Evolutionary conservation across 2,888 invertebrate species (phyloP).

Genomic region (Drosophila emarginata): DNA sequence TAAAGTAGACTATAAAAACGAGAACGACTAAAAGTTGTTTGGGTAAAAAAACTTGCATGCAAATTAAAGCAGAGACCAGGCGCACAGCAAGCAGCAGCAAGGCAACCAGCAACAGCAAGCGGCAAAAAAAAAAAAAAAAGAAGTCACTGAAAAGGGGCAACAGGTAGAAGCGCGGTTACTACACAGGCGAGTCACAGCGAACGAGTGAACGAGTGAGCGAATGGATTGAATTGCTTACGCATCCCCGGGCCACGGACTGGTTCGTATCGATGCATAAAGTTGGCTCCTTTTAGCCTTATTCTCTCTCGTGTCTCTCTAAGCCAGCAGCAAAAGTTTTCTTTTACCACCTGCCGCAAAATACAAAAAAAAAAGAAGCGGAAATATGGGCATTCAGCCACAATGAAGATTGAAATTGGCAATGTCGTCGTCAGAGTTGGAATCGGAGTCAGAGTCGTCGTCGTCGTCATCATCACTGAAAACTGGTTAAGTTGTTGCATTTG

Average conservation of each 20-base stretch:
- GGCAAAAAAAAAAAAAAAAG: not conserved
- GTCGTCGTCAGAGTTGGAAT: conserved; percentile 19
- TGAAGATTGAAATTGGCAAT: conserved; percentile 43
- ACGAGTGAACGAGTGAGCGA: not conserved
- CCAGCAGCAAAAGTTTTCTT: conserved; percentile 13
- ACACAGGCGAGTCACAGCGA: too few relatives aligned
- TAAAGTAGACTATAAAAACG: not conserved
- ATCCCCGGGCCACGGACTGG: conserved; percentile 17
- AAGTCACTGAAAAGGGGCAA: conserved; percentile 14
- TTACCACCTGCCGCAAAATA: conserved; percentile 67
- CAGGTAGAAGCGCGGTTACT: conserved; percentile 31
- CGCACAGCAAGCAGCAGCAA: conserved; percentile 47
- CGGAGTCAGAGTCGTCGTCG: not conserved
- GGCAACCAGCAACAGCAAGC: too few relatives aligned
- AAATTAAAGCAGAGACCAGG: conserved; percentile 69
- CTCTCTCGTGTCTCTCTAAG: not conserved
- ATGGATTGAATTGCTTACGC: conserved; percentile 39
- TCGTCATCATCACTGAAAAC: conserved; percentile 47
- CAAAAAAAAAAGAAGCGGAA: conserved; percentile 48
- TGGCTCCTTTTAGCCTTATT: conserved; percentile 7
- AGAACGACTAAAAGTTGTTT: not conserved
- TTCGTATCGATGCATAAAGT: conserved; percentile 1
- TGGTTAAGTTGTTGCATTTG: conserved; percentile 49
- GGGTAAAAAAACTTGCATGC: conserved; percentile 56
- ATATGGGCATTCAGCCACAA: conserved; percentile 60